Evolutionary conservation across 2,797 vertebrate species (phyloP), one percentile per base, ranked within the genome.

Genomic region (Masticophis lateralis): DNA sequence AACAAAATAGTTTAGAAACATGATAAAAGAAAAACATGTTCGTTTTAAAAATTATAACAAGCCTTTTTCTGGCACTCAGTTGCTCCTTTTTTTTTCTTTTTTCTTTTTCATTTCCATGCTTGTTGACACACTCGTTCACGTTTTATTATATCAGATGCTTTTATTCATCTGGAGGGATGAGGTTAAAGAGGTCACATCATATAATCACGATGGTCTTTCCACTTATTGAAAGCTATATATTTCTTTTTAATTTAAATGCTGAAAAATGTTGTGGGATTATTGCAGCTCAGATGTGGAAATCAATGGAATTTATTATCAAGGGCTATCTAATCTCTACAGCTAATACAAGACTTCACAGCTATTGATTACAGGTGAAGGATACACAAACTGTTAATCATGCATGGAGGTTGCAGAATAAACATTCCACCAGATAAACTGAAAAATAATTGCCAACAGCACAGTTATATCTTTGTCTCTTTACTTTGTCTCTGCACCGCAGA

Each of bases 281-380:
- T 97, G 92, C 94, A 95, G 94, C 95, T 97, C 96, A 97, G 92
- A 94, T 96, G 92, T 94, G 95, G 57, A 95, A 97, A 98, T 98
- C 98, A 90, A 98, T 98, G 95, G 95, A 98, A 98, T 98, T 98
- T 98, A 98, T 98, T 98, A 98, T 97, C 96, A 97, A 94, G 96
- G 94, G 95, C 97, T 97, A 94, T 97, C 96, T 98, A 98, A 98
- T 98, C 98, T 98, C 96, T 96, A 97, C 97, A 97, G 95, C 96
- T 97, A 98, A 98, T 98, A 97, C 94, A 96, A 97, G 96, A 96
- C 95, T 97, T 98, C 93, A 93, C 96, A 95, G 92, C 94, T 98
- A 98, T 98, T 98, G 98, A 98, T 98, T 98, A 96, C 95, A 95
- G 94, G 95, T 96, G 97, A 98, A 97, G 97, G 97, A 97, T 97